Evolutionary conservation across 2,797 vertebrate species (phyloP).

Genomic region (Gastrophryne carolinensis): DNA sequence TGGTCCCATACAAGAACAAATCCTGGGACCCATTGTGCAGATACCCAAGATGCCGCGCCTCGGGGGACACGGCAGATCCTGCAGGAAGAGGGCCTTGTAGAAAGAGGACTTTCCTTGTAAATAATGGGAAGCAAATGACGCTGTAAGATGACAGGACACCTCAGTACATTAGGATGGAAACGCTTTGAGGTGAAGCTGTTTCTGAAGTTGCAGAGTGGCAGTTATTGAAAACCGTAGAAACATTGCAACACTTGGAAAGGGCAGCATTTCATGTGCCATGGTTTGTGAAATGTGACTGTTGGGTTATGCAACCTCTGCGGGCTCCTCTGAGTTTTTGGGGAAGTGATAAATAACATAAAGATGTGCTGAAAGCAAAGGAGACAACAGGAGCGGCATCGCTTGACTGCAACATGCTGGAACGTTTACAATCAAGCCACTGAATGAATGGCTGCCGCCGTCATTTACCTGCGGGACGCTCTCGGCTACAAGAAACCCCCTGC

Average conservation of each 20-base stretch:
- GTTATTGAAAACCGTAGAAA: neutral
- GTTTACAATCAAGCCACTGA: neutral
- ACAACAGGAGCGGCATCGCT: constrained; percentile 10
- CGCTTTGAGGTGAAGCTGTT: too few relatives aligned
- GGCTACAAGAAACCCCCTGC: neutral
- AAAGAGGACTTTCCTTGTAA: too few relatives aligned
- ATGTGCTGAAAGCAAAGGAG: neutral
- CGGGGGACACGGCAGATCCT: too few relatives aligned
- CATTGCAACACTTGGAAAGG: neutral
- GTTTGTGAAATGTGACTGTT: constrained; percentile 3
- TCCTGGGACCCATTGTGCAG: too few relatives aligned
- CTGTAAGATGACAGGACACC: too few relatives aligned
- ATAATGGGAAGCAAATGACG: too few relatives aligned
- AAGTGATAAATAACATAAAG: constrained; percentile 22
- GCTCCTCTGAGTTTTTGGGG: neutral
- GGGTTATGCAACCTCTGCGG: neutral
- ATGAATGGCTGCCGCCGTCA: constrained; percentile 13
- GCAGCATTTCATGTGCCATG: neutral
- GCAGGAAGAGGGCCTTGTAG: too few relatives aligned
- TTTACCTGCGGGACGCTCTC: constrained; percentile 7
- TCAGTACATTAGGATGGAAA: too few relatives aligned
- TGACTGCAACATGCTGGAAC: neutral
- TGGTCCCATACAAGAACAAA: too few relatives aligned
- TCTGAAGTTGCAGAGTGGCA: neutral
- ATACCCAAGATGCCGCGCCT: too few relatives aligned